Base-by-base conservation (phyloP, 2,113 vertebrate species). In the Zosterops japonicus region DNA sequence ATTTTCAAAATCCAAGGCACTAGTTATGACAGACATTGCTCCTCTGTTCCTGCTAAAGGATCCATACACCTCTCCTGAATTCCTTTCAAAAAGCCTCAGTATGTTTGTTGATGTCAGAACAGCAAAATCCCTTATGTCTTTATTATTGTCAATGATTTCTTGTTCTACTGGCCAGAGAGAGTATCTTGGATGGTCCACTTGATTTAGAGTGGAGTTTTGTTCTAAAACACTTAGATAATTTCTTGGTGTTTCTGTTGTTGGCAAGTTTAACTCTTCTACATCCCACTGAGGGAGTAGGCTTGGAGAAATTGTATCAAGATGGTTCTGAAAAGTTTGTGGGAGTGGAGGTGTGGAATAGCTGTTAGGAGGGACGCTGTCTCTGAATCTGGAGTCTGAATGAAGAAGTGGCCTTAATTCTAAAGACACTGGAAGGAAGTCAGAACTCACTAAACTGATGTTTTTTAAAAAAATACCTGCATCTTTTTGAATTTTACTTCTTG, bases 301-400 rank as follows among this genome's bases (percentile, higher is more conserved):
- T 71, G 81, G 50, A 79, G 82, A 95, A 92, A 93, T 44, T 59
- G 10, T 53, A 50, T 84, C 78, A 68, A 93, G 57, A 53, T 53
- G 33, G n/a, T 85, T 93, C 36, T 72, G 90, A 76, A 95, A 79
- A 82, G 49, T 87, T 36, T 76, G 53, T 65, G 92, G 88, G 14
- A 96, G 79, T 52, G 89, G 92, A 81, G 91, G 78, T n/a, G 65
- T 94, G 19, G 89, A 84, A 57, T 81, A 90, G 50, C 42, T 96
- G 22, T 41, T 84, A 61, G 84, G 78, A 42, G 47, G 31, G 42
- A 64, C 0, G 1, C 35, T 82, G 35, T 28, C 42, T 75, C 35
- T 52, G 46, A 78, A 41, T 75, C 95, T 70, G 55, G 60, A 78
- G 36, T 68, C 69, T 67, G 80, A 88, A 76, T 57, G 59, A 87